A percentile compares a stretch with the other conserved stretches of the same genome.
phyloP scores from a whole-genome alignment of 2,113 vertebrate genomes.

The Gambusia affinis region DNA sequence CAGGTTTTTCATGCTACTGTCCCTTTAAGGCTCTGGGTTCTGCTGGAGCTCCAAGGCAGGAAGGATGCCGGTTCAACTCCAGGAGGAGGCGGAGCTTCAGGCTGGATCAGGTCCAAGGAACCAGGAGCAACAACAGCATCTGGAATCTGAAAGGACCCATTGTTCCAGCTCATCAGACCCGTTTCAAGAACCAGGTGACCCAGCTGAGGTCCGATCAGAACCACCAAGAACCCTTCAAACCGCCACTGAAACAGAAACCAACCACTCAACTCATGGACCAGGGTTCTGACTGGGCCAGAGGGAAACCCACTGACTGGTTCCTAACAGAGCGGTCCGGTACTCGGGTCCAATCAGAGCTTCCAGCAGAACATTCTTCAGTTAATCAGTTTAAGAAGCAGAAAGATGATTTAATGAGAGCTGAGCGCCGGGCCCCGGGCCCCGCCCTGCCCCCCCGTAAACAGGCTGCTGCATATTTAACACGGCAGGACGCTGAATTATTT shows the following conservation, averaged over 20 bases:
- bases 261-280: no score
- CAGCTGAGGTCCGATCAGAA: no score
- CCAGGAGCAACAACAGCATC: background rate
- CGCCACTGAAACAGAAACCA: no score
- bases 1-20: no score
- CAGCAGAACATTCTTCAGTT: background rate
- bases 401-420: background rate
- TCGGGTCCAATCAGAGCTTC: background rate
- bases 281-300: no score
- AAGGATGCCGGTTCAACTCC: background rate
- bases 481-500: constrained; percentile 73
- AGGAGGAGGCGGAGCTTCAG: background rate
- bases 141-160: background rate
- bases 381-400: background rate
- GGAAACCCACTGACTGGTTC: no score
- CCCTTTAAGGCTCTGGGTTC: no score
- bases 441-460: constrained; percentile 13
- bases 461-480: constrained; percentile 76
- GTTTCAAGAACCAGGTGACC: background rate
- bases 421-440: background rate
- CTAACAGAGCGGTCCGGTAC: no score
- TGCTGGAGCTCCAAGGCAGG: no score
- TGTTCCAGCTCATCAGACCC: background rate
- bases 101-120: background rate
- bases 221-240: no score